Evolutionary conservation across 2,113 vertebrate genomes (phyloP), one percentile per base, ranked within the genome.

Genomic region (Irena cyanogastra): DNA sequence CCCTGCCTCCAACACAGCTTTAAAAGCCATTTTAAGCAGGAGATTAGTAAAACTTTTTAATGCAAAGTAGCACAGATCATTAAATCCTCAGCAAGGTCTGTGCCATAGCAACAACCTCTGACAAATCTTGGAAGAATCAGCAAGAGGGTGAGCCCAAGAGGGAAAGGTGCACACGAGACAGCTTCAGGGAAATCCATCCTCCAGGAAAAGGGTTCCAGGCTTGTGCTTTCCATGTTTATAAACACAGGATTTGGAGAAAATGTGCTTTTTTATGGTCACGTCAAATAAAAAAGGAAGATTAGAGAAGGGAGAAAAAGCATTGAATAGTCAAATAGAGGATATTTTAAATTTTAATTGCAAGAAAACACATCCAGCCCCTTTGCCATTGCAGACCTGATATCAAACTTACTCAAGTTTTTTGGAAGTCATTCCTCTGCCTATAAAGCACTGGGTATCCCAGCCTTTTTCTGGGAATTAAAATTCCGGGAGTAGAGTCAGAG

Each of bases 251-350:
- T 75, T 61, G 52, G 37, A 90, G 47, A 52, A 71, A 63, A 56
- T 24, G 1, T 1, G 0, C 4, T 14, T 53, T 68, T 64, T 93
- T 16, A 61, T 16, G 15, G 12, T 27, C 9, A 4, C 4, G 20
- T 30, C 2, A 31, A 35, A 24, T 24, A 9, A 37, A 33, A 8
- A 3, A 16, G 3, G 0, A 37, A 2, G 4, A 35, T 14, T 24
- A 39, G 13, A 13, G 21, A 31, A 85, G 20, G 45, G 18, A 68
- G 13, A 65, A 37, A 30, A 59, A 50, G 2, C 4, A 0, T 10
- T 74, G 31, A 45, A 13, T 26, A 13, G 8, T 37, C 19, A 68
- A 19, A 64, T 19, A 30, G 22, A 31, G 59, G 7, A 13, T 35
- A 22, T 33, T 60, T 89, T 52, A 63, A 35, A 45, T 75, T 87